These are phyloP conservation scores for Nyctereutes procyonoides DNA, from an alignment of 2,113 vertebrate genomes.

Conservation along the genomic window DNA sequence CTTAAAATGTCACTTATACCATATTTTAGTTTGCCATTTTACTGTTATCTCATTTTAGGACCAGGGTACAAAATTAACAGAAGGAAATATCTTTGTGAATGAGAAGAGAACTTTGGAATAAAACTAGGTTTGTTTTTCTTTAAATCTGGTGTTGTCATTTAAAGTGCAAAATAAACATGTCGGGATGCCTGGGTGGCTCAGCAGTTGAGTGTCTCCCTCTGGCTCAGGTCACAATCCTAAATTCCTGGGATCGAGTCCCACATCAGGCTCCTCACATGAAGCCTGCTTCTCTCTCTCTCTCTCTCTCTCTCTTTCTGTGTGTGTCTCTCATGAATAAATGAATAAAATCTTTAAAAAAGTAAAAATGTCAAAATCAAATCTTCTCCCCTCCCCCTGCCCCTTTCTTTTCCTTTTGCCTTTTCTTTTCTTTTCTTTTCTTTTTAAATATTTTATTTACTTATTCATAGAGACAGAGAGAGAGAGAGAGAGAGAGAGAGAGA, in stretches of 20 bases:
- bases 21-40: background rate
- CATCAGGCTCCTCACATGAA: no score
- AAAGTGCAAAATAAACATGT: background rate
- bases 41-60: background rate
- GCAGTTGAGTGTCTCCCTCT: no score
- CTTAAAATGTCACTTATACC: background rate
- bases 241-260: no score
- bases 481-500: no score
- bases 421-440: conserved; percentile 13
- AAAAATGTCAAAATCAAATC: background rate
- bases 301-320: no score
- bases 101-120: background rate
- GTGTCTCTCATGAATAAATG: no score
- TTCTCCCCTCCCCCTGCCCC: no score
- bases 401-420: background rate
- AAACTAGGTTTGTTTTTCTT: conserved; percentile 7
- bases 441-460: no score
- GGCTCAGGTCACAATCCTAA: no score
- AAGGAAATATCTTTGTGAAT: background rate
- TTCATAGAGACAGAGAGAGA: no score
- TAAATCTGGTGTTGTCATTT: background rate
- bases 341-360: background rate
- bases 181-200: no score
- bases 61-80: background rate
- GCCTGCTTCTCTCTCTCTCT: no score